Conservation (phyloP, 2,113 vertebrate genomes). For the Indicator maculatus region DNA sequence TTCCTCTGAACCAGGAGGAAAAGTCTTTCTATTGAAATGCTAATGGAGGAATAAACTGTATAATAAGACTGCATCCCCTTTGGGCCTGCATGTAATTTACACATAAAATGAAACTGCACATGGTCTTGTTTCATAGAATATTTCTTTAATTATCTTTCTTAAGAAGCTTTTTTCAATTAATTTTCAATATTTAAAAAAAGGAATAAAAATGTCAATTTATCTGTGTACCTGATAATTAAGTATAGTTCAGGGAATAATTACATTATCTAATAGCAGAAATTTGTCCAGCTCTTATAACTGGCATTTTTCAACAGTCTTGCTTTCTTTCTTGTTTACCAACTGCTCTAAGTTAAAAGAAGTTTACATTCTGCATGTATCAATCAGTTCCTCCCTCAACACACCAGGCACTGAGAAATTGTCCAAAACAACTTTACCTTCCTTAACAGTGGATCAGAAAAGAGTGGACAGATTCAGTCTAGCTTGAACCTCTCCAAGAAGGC, state of each 20-base stretch:
- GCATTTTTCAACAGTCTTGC: conserved; percentile 20
- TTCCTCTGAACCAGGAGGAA: conserved; percentile 62
- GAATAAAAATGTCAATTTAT: conserved; percentile 75
- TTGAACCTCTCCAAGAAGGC: not conserved
- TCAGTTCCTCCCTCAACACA: not conserved
- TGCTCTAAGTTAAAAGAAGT: not conserved
- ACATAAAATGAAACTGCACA: conserved; percentile 81
- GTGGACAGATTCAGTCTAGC: not conserved
- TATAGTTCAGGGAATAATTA: conserved; percentile 78
- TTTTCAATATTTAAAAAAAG: conserved; percentile 81
- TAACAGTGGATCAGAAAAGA: not conserved
- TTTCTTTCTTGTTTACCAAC: not conserved
- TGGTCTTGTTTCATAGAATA: conserved; percentile 76
- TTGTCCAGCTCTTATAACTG: conserved; percentile 66
- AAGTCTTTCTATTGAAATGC: conserved; percentile 74
- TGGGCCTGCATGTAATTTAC: conserved; percentile 80
- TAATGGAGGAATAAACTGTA: conserved; percentile 71
- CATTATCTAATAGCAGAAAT: conserved; percentile 69
- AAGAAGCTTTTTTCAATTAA: conserved; percentile 80
- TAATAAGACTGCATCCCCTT: conserved; percentile 76
- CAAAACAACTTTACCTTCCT: not conserved
- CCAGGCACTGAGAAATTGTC: not conserved
- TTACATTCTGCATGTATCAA: not conserved
- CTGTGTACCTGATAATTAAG: conserved; percentile 79
- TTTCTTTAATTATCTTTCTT: conserved; percentile 82